These are phyloP conservation scores for Garra rufa DNA, from an alignment of 2,113 vertebrate species.

Conservation along the genomic window DNA sequence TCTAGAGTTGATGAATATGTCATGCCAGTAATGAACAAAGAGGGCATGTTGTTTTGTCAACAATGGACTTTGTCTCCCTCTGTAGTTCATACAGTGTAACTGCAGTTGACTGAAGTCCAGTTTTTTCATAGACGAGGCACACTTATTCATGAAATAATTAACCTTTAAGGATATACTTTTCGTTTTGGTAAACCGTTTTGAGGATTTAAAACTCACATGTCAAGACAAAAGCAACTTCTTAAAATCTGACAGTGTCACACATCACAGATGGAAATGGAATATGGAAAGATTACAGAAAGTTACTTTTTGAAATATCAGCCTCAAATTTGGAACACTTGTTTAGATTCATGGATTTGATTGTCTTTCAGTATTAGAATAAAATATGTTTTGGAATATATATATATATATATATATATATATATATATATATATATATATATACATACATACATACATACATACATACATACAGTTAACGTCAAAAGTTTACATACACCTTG, in stretches of 20 bases:
- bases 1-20: background rate
- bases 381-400: too few species aligned
- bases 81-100: background rate
- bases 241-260: background rate
- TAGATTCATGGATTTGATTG: too few species aligned
- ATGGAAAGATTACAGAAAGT: too few species aligned
- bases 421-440: too few species aligned
- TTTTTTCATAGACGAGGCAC: background rate
- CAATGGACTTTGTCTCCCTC: constrained; percentile 30
- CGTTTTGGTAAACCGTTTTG: background rate
- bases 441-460: too few species aligned
- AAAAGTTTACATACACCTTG: too few species aligned
- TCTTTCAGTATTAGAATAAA: too few species aligned
- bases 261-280: too few species aligned
- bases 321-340: too few species aligned
- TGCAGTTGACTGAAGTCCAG: background rate
- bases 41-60: background rate
- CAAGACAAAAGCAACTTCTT: background rate
- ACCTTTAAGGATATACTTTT: background rate
- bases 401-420: too few species aligned
- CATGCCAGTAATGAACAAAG: background rate
- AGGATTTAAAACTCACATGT: background rate
- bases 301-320: too few species aligned
- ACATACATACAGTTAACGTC: too few species aligned
- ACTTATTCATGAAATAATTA: background rate